Base-by-base conservation (phyloP, 2,797 vertebrate species). In the Heliangelus exortis region DNA sequence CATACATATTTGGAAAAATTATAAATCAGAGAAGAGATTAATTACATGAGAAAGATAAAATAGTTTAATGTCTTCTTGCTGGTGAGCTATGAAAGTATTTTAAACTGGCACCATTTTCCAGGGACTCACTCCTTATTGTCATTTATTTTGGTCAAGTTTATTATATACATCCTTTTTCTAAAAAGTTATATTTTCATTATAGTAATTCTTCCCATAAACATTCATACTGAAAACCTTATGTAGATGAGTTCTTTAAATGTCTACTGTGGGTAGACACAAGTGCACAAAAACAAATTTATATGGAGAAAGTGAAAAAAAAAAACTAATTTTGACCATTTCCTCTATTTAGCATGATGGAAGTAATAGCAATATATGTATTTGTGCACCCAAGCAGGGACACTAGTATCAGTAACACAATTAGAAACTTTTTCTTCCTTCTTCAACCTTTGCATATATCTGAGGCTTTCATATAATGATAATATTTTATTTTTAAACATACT, bases 351-450 rank as follows among this genome's bases (percentile, higher is more conserved):
- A 14, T 34, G 20, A 34, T 29, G 22, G n/a, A 69, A 95, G 51
- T 53, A 63, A 50, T 39, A 68, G 5, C 2, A 31, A 28, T 34
- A 11, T 31, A 59, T 67, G 47, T 47, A 47, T 50, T 53, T 87
- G 4, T 45, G 9, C 9, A 25, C 65, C 69, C 1, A 47, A 9
- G 2, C 8, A 48, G 6, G 3, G 4, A 9, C 1, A 36, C 68
- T 41, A 57, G 5, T 39, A 82, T 43, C 12, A 48, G 12, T 43
- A 62, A 68, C 11, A 62, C 13, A n/a, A 21, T n/a, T 7, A 84
- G 63, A 84, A 94, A 29, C 3, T 12, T 29, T 33, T 31, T 61
- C 12, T 55, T 21, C 9, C 8, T 31, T 84, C 87, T 88, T 55
- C 25, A 77, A 20, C 1, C 1, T 57, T 33, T 68, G 18, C 2